Evolutionary conservation across 1,140 invertebrate genomes (phyloP), one percentile per base, ranked within the genome.

Genomic region (Drosophila repleta): DNA sequence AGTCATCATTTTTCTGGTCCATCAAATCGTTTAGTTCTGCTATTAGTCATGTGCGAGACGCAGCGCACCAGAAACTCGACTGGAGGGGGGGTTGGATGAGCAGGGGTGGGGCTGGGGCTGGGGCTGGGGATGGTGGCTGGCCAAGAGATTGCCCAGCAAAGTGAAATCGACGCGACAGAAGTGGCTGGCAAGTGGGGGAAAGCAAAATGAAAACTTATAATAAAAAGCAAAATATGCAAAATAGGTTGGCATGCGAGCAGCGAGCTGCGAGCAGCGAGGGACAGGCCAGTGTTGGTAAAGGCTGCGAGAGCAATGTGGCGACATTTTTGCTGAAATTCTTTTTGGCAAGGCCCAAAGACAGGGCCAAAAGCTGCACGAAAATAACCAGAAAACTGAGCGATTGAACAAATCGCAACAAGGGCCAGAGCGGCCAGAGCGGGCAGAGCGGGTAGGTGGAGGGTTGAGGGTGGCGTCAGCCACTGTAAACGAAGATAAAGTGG

Each of bases 1-100:
- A 89, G 88, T 90, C 88, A 88, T 90, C 88, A 90, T 90, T 90
- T 90, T 90, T 90, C 88, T 90, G 88, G 88, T 90, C 88, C 88
- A 90, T 90, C 88, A 90, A 90, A 90, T 90, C 88, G 88, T 88
- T 90, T 90, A 90, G 88, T 90, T 90, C 88, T 83, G 88, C 88
- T 90, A 90, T 90, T 90, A 89, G 84, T 90, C 85, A 89, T 89
- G 84, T 77, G 61, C 69, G 62, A 65, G 66, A 49, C 64, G 64
- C 69, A 71, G 35, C 55, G 70, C 18, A 17, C 43, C 11, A 13
- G 43, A 5, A 3, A 10, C 1, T n/a, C n/a, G n/a, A n/a, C n/a
- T n/a, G n/a, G n/a, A n/a, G n/a, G n/a, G n/a, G n/a, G n/a, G n/a
- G n/a, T n/a, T n/a, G n/a, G n/a, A n/a, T 26, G 2, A n/a, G 18